These are phyloP conservation scores for Epiblema foenella DNA, from an alignment of 2,888 invertebrate species.

Conservation along the genomic window DNA sequence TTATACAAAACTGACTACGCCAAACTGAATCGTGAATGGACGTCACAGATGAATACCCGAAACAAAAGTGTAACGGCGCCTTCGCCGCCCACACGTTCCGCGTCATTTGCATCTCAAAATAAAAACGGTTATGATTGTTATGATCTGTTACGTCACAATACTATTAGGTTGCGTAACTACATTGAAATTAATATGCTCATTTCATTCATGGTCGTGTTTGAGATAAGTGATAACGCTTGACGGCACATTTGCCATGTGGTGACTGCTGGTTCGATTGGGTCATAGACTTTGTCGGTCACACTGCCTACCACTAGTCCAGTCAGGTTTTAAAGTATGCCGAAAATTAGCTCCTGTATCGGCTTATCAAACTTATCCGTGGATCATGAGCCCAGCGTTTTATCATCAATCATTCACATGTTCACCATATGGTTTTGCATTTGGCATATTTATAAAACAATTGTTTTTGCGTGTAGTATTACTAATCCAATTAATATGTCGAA, in stretches of 20 bases:
- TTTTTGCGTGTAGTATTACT: no score
- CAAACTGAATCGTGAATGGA: slow-evolving; percentile 40
- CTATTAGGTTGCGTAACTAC: slow-evolving; percentile 49
- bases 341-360: background rate
- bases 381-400: background rate
- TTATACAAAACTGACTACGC: slow-evolving; percentile 4
- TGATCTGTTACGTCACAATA: slow-evolving; percentile 60
- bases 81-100: slow-evolving; percentile 51
- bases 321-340: background rate
- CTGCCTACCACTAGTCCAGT: background rate
- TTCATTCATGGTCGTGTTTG: slow-evolving; percentile 41
- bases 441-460: no score
- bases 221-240: slow-evolving; percentile 24
- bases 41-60: slow-evolving; percentile 49
- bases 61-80: slow-evolving; percentile 53
- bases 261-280: slow-evolving; percentile 34
- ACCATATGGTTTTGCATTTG: no score
- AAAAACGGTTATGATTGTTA: slow-evolving; percentile 59
- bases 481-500: no score
- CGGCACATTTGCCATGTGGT: slow-evolving; percentile 32
- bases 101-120: slow-evolving; percentile 65
- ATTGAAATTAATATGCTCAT: slow-evolving; percentile 41
- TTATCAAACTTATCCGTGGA: background rate
- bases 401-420: background rate
- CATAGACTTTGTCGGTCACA: slow-evolving; percentile 30